phyloP scores from a whole-genome alignment of 2,888 invertebrate genomes.

The Polia nebulosa region DNA sequence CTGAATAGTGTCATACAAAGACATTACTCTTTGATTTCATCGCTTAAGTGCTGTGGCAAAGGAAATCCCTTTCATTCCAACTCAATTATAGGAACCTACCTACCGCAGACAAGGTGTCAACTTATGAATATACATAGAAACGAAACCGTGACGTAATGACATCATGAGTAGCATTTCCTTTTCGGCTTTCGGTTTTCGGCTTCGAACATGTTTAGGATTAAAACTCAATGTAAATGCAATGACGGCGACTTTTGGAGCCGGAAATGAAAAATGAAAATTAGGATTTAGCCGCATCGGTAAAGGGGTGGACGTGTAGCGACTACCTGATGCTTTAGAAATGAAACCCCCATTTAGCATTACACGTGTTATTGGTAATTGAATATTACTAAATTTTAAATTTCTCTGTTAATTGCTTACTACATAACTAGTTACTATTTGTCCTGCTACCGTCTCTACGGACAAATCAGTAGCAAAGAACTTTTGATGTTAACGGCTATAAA shows the following conservation, averaged over 20 bases:
- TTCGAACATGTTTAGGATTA: constrained; percentile 52
- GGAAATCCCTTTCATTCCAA: constrained; percentile 53
- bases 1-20: constrained; percentile 15
- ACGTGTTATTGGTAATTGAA: no score
- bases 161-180: constrained; percentile 61
- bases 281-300: constrained; percentile 29
- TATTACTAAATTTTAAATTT: no score
- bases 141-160: constrained; percentile 54
- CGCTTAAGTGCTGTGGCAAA: constrained; percentile 35
- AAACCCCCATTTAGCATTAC: no score
- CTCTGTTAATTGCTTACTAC: neutral
- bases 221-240: constrained; percentile 50
- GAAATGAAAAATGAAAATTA: constrained; percentile 55
- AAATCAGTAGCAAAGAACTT: constrained; percentile 24
- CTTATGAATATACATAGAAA: constrained; percentile 66
- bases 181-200: constrained; percentile 45
- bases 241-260: constrained; percentile 31
- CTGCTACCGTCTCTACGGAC: neutral
- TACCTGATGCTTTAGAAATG: neutral
- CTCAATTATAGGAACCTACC: constrained; percentile 58
- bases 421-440: neutral
- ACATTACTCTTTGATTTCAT: constrained; percentile 47
- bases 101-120: constrained; percentile 64
- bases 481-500: constrained; percentile 37
- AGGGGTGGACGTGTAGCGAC: neutral